These are phyloP conservation scores for Mya arenaria DNA, from an alignment of 1,140 invertebrate genomes.

Conservation along the genomic window DNA sequence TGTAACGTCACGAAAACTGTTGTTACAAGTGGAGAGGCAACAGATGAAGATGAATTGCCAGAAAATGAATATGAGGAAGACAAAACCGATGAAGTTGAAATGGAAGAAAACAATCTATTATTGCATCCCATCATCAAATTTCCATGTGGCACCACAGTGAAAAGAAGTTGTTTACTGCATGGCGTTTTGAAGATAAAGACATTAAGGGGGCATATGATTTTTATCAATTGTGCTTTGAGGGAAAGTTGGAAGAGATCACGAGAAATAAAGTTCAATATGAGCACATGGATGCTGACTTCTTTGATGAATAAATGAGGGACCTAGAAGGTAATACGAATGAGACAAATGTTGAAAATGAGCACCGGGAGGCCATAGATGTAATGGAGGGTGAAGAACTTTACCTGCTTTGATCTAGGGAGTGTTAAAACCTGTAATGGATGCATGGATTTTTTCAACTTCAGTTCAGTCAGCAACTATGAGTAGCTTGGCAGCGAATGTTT, in stretches of 20 bases:
- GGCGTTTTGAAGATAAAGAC: constrained; percentile 26
- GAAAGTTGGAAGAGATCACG: constrained; percentile 25
- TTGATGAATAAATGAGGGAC: too few relatives aligned
- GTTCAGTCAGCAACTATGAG: background rate
- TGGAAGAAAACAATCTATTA: background rate
- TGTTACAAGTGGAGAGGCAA: background rate
- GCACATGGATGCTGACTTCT: too few relatives aligned
- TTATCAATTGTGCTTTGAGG: constrained; percentile 9
- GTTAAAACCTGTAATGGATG: constrained; percentile 56
- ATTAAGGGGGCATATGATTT: background rate
- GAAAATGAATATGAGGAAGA: constrained; percentile 38
- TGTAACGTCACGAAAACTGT: background rate
- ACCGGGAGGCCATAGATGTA: constrained; percentile 20
- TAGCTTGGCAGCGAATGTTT: constrained; percentile 57
- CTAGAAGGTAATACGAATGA: too few relatives aligned
- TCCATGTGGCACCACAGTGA: constrained; percentile 17
- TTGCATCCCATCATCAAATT: too few relatives aligned
- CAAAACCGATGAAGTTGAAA: background rate
- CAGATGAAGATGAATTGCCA: constrained; percentile 14
- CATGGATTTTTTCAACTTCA: constrained; percentile 31
- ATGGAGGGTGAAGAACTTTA: background rate
- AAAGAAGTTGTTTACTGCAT: constrained; percentile 16
- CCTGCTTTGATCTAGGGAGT: constrained; percentile 43
- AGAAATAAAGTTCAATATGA: too few relatives aligned
- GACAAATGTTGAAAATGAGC: too few relatives aligned